phyloP scores from a whole-genome alignment of 2,797 vertebrate species.

The Silurus lanzhouensis region DNA sequence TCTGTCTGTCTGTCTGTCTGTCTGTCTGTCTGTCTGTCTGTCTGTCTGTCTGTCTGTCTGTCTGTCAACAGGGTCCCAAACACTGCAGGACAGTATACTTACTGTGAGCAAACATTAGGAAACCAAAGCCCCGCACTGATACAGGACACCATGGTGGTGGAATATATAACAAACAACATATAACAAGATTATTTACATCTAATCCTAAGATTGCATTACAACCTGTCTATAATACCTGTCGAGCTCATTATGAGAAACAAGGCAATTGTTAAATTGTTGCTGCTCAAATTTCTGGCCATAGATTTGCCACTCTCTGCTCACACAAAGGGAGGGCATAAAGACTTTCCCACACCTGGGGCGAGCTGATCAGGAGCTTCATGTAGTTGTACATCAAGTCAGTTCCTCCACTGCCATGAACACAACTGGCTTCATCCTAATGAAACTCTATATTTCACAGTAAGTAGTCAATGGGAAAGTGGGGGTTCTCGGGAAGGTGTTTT shows the following conservation, averaged over 20 bases:
- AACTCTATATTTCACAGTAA: background rate
- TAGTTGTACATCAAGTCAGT: no score
- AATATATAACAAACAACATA: conserved; percentile 10
- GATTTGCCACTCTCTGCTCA: conserved; percentile 1
- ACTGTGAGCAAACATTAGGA: conserved; percentile 19
- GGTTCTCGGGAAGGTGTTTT: no score
- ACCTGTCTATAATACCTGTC: background rate
- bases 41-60: conserved; percentile 7
- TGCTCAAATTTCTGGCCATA: conserved; percentile 5
- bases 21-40: background rate
- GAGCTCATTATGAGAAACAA: conserved; percentile 24
- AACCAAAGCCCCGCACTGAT: conserved; percentile 25
- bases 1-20: conserved; percentile 1
- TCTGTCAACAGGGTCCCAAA: background rate
- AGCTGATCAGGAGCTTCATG: background rate
- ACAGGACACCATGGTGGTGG: background rate
- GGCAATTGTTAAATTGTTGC: conserved; percentile 27
- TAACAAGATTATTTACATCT: conserved; percentile 26
- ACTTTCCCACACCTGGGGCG: background rate
- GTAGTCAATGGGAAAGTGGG: background rate
- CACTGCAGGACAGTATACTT: conserved; percentile 3
- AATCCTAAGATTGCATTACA: conserved; percentile 16
- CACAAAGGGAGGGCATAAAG: background rate
- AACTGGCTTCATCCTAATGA: background rate
- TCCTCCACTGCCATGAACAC: background rate